Base-by-base conservation (phyloP, 2,797 vertebrate genomes). In the Clamator glandarius region DNA sequence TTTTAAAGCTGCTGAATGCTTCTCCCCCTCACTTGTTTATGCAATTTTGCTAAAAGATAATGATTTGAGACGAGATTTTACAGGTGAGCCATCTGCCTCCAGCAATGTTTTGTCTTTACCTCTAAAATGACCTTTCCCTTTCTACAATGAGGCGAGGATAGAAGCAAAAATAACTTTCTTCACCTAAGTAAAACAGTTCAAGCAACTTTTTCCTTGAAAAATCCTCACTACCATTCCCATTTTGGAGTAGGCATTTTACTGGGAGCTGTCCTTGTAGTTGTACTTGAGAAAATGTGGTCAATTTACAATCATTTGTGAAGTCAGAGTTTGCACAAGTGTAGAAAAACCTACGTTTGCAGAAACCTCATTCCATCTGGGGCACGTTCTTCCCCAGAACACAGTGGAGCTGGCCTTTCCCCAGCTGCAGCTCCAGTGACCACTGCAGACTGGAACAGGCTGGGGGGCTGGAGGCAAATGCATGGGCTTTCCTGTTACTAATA, bases 1-100 rank as follows among this genome's bases (percentile, higher is more conserved):
- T 77, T 84, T 78, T 89, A 89, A 91, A 78, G 81, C 87, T 52
- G 84, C 31, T 54, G 19, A 75, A 75, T 19, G 44, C 59, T 69
- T 48, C 69, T 85, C 28, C 26, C n/a, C 46, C 82, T 74, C 46
- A 4, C 64, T 68, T 91, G 64, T 82, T 93, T 93, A 92, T 17
- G 69, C 42, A 66, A 84, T 87, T 94, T 93, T 80, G 90, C 90
- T 90, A 95, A 68, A 91, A 5, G 94, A 88, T 78, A 89, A 94
- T 78, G 78, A 89, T 93, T 93, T 91, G 92, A 93, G 92, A 95
- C 72, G 86, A 93, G 79, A 89, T 96, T 92, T 96, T 78, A 88
- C 84, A 91, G 82, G 93, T 93, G 86, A 87, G 82, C 51, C 82
- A 61, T 83, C 63, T 85, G 75, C 75, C 81, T 89, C 64, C 33